Percentiles rank a stretch among this genome's conserved stretches.
phyloP scores from a whole-genome alignment of 2,113 vertebrate genomes.

The Mustela lutreola region DNA sequence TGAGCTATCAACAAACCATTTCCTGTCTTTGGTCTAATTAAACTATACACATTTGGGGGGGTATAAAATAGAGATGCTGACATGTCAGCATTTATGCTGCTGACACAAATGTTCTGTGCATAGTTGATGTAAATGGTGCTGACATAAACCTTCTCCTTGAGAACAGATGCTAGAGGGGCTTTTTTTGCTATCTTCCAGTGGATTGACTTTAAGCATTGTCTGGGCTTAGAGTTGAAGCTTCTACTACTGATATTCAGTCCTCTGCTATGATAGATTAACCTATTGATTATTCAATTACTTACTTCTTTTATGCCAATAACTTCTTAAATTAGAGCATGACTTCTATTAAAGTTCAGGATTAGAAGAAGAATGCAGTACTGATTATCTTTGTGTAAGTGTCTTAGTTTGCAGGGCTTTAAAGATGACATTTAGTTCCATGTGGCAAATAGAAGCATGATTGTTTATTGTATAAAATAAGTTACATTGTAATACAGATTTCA shows the following conservation, averaged over 20 bases:
- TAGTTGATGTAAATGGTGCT: constrained; percentile 78
- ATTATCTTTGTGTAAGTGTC: background rate
- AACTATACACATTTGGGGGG: constrained; percentile 77
- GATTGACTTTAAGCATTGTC: constrained; percentile 45
- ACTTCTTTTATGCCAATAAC: background rate
- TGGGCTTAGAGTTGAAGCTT: constrained; percentile 31
- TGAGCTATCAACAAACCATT: constrained; percentile 72
- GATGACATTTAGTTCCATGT: background rate
- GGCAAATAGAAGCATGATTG: background rate
- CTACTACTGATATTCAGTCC: background rate
- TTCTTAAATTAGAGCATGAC: background rate
- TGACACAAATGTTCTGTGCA: constrained; percentile 82
- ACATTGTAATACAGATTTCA: background rate
- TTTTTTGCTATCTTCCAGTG: constrained; percentile 28
- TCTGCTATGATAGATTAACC: background rate
- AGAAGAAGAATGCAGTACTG: background rate
- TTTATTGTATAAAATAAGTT: background rate
- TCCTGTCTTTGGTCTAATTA: constrained; percentile 84
- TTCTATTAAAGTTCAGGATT: background rate
- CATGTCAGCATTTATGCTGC: constrained; percentile 79
- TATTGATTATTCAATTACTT: background rate
- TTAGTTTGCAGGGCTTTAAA: background rate
- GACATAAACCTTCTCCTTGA: constrained; percentile 83
- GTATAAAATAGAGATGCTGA: constrained; percentile 86
- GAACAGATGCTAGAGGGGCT: constrained; percentile 76